These are phyloP conservation scores for Rhadina sibilatrix DNA, from an alignment of 2,113 vertebrate species.

Conservation along the genomic window DNA sequence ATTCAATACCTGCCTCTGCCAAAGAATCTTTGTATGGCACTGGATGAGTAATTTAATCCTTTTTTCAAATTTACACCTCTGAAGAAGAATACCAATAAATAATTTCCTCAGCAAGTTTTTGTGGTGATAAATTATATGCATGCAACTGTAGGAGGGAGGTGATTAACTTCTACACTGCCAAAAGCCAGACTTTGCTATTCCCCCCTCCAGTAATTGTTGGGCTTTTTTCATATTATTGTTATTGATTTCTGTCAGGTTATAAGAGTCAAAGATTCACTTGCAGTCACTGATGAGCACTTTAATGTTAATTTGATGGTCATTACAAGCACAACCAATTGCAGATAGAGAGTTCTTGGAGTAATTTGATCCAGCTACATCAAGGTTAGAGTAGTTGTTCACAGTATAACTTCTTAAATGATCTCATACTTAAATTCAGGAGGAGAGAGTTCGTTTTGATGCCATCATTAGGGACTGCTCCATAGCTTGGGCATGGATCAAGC, in stretches of 20 bases:
- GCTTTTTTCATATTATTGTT: neutral
- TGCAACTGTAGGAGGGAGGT: neutral
- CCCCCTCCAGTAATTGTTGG: neutral
- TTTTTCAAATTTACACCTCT: neutral
- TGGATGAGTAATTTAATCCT: accelerated
- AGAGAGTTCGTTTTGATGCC: neutral
- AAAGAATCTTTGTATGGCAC: neutral
- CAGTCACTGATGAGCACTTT: neutral
- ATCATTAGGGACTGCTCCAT: neutral
- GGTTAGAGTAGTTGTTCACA: neutral
- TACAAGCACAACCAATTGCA: neutral
- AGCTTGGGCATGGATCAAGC: neutral
- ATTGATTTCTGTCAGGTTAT: neutral
- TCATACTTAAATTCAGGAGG: neutral
- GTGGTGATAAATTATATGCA: neutral
- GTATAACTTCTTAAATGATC: neutral
- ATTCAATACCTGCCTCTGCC: neutral
- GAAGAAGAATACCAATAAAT: neutral
- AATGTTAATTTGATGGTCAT: neutral
- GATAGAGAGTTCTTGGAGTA: neutral
- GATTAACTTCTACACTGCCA: neutral
- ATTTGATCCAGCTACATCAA: neutral
- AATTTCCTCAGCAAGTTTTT: neutral
- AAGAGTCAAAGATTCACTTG: neutral
- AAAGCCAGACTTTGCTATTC: neutral